These are phyloP conservation scores for Heliocidaris erythrogramma DNA, from an alignment of 35 echinoderm and acorn worm genomes.

Conservation along the genomic window DNA sequence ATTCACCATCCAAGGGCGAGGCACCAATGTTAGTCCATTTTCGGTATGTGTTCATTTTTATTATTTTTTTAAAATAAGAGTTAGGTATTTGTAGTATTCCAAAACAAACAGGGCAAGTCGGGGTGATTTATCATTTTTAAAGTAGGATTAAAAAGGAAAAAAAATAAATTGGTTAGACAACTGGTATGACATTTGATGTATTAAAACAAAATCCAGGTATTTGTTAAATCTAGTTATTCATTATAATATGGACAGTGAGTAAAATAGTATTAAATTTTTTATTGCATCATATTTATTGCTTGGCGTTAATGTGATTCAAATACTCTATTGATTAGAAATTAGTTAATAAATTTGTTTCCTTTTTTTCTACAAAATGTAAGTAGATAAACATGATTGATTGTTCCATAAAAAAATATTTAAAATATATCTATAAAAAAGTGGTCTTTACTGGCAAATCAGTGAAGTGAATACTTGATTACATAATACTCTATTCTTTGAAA, in stretches of 20 bases:
- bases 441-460: neutral
- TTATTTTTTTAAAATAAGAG: neutral
- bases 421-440: neutral
- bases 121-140: neutral
- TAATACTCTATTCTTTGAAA: neutral
- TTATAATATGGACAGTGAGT: neutral
- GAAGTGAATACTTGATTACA: neutral
- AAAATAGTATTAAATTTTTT: neutral
- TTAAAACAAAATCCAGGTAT: neutral
- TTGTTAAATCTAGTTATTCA: neutral
- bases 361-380: too few species aligned
- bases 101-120: constrained; percentile 22
- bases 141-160: constrained; percentile 36
- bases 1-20: constrained; percentile 47
- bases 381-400: neutral
- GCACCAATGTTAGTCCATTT: constrained; percentile 43
- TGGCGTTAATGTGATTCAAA: neutral
- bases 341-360: neutral
- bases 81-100: constrained; percentile 4
- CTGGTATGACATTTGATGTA: constrained; percentile 12
- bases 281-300: neutral
- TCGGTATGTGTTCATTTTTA: neutral
- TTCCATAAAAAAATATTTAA: neutral
- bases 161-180: constrained; percentile 34
- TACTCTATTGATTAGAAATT: neutral